These are phyloP conservation scores for Notiomystis cincta DNA, from an alignment of 2,113 vertebrate species.

Conservation along the genomic window DNA sequence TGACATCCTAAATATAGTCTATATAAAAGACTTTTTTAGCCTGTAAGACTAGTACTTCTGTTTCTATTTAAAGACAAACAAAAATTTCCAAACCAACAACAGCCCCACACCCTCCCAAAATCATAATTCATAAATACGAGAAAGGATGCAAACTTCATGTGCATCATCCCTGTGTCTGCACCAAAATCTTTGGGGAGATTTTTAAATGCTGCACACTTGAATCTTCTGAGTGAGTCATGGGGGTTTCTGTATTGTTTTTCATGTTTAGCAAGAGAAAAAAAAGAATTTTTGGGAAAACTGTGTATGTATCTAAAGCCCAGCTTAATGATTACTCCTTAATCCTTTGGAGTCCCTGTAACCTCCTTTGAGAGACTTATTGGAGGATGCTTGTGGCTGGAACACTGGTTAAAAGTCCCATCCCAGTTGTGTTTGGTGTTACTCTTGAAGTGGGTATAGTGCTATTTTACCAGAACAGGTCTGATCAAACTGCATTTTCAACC, in stretches of 20 bases:
- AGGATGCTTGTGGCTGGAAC: neutral
- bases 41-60: neutral
- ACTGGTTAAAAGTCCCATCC: neutral
- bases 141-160: neutral
- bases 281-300: neutral
- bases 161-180: neutral
- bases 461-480: constrained; percentile 48
- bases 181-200: neutral
- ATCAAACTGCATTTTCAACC: constrained; percentile 68
- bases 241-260: neutral
- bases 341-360: neutral
- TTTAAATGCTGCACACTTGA: neutral
- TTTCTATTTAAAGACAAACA: neutral
- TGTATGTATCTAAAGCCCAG: neutral
- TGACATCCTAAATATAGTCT: neutral
- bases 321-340: neutral
- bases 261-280: neutral
- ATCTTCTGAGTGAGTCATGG: neutral
- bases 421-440: neutral
- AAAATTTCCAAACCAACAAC: neutral
- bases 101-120: neutral
- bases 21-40: neutral
- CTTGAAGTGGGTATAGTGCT: neutral
- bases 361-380: neutral
- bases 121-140: neutral